Conservation (phyloP, 2,888 invertebrate genomes). For the Rhorus exstirpatorius region DNA sequence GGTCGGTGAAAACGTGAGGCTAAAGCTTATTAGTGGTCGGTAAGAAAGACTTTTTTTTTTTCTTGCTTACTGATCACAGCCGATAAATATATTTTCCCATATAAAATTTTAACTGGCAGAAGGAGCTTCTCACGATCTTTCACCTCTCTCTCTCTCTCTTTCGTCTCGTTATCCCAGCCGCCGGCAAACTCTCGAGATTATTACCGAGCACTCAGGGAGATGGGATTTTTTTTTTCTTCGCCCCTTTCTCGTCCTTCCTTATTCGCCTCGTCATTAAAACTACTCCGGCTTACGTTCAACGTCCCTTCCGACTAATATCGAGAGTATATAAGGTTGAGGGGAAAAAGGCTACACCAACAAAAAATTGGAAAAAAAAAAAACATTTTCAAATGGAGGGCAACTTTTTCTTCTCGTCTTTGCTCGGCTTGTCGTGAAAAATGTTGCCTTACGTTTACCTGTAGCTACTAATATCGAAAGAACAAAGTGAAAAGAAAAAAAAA, state of each 20-base stretch:
- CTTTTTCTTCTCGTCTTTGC: no score
- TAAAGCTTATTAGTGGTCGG: conserved; percentile 32
- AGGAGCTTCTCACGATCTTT: conserved; percentile 4
- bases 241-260: conserved; percentile 15
- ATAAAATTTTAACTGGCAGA: not conserved
- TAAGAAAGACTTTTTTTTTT: conserved; percentile 58
- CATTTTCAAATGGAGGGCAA: no score
- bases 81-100: conserved; percentile 36
- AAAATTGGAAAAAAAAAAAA: not conserved
- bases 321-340: not conserved
- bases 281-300: conserved; percentile 26
- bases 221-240: conserved; percentile 39
- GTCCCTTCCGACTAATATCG: conserved; percentile 28
- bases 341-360: not conserved
- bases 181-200: conserved; percentile 15
- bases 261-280: conserved; percentile 26
- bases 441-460: no score
- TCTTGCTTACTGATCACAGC: not conserved
- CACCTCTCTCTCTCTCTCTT: not conserved
- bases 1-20: not conserved
- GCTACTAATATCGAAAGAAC: no score
- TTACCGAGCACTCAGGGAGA: conserved; percentile 49
- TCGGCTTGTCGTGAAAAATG: no score
- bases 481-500: no score
- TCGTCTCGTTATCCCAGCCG: not conserved